Conservation (phyloP, 2,797 vertebrate species). For the Eupleurogrammus muticus region DNA sequence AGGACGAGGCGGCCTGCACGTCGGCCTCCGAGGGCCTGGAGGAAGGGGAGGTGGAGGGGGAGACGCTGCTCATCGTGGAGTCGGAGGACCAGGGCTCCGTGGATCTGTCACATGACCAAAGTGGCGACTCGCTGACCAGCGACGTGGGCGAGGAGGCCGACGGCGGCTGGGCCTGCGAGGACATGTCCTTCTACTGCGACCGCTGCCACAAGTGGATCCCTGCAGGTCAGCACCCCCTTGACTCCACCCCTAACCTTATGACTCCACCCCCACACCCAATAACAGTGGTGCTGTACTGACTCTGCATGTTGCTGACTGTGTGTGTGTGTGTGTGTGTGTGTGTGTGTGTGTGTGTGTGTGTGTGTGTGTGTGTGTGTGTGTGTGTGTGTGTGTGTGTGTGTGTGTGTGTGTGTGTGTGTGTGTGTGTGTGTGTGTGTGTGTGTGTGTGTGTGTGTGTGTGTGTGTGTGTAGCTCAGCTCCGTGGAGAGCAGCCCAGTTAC, state of each 20-base stretch:
- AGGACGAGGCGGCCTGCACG: slow-evolving; percentile 90
- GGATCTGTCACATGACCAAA: slow-evolving; percentile 97
- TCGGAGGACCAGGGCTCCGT: slow-evolving; percentile 96
- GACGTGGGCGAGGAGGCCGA: slow-evolving; percentile 88
- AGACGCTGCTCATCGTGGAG: slow-evolving; percentile 95
- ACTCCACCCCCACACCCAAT: no score
- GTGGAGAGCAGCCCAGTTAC: slow-evolving; percentile 92
- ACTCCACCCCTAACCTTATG: no score
- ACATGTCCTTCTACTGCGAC: slow-evolving; percentile 95
- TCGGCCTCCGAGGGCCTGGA: slow-evolving; percentile 95
- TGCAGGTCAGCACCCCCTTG: no score
- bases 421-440: no score
- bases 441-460: background rate
- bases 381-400: no score
- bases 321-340: no score
- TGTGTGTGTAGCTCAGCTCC: slow-evolving; percentile 87
- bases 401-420: background rate
- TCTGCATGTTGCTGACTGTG: no score
- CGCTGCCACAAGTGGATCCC: slow-evolving; percentile 97
- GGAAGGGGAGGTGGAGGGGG: slow-evolving; percentile 97
- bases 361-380: no score
- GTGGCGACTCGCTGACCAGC: slow-evolving; percentile 95
- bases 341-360: no score
- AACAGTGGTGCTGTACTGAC: no score
- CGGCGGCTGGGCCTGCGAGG: slow-evolving; percentile 89